These are phyloP conservation scores for Drosophila sechellia DNA, from an alignment of 1,140 invertebrate species.

Conservation along the genomic window DNA sequence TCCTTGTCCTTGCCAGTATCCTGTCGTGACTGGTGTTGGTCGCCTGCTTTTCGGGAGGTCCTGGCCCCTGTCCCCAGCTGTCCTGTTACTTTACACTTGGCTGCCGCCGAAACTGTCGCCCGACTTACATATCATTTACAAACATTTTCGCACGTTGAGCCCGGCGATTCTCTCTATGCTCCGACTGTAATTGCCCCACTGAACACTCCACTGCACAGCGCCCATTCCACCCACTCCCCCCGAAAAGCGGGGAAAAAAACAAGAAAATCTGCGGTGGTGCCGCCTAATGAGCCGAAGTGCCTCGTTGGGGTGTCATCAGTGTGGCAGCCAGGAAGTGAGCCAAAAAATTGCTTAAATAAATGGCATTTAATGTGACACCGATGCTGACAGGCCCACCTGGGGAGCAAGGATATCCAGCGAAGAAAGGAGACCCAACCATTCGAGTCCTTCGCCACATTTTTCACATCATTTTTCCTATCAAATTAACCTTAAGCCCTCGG, in stretches of 20 bases:
- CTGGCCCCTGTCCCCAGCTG: slow-evolving; percentile 27
- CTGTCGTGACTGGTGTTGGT: slow-evolving; percentile 11
- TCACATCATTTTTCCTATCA: slow-evolving; percentile 11
- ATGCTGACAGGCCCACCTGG: slow-evolving; percentile 37
- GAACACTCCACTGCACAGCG: slow-evolving; percentile 2
- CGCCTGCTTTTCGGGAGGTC: slow-evolving; percentile 3
- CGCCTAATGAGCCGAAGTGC: slow-evolving; percentile 81
- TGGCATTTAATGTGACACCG: slow-evolving; percentile 79
- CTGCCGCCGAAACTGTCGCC: slow-evolving; percentile 69
- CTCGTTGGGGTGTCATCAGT: slow-evolving; percentile 78
- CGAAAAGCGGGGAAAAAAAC: not conserved
- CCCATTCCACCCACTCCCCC: too few species aligned
- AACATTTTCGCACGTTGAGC: slow-evolving; percentile 73
- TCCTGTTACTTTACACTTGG: slow-evolving; percentile 68
- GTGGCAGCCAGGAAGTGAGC: slow-evolving; percentile 75
- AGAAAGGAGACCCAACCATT: not conserved
- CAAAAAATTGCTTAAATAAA: slow-evolving; percentile 83
- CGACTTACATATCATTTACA: slow-evolving; percentile 55
- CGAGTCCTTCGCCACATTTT: not conserved
- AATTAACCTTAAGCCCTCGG: slow-evolving; percentile 8
- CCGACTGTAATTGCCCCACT: slow-evolving; percentile 72
- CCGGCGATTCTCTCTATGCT: slow-evolving; percentile 47
- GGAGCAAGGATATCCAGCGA: slow-evolving; percentile 5
- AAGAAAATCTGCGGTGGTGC: slow-evolving; percentile 17
- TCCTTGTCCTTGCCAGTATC: slow-evolving; percentile 15